Evolutionary conservation across 2,113 vertebrate species (phyloP).

Genomic region (Mastomys coucha): DNA sequence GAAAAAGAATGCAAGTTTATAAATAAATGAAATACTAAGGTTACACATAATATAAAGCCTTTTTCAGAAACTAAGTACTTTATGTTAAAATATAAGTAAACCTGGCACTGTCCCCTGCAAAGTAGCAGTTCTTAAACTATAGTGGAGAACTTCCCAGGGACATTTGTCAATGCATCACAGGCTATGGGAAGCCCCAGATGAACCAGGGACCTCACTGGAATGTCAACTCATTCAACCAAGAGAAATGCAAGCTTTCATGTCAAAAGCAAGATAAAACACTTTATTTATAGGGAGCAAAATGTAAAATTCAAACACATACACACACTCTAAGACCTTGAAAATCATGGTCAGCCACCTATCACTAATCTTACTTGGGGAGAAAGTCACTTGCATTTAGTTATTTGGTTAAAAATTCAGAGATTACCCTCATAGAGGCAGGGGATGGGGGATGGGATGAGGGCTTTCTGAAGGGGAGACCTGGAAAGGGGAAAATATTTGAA

Average conservation of each 20-base stretch:
- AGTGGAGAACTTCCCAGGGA: neutral
- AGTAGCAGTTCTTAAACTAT: neutral
- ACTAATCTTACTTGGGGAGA: neutral
- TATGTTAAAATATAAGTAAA: neutral
- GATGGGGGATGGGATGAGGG: no score
- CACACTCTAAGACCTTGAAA: neutral
- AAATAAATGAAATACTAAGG: slow-evolving; percentile 26
- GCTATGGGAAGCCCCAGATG: neutral
- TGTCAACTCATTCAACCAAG: neutral
- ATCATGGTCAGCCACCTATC: neutral
- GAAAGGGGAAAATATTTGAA: no score
- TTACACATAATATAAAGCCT: neutral
- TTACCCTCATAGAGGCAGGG: no score
- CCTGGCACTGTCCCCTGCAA: neutral
- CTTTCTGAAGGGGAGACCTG: no score
- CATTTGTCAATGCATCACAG: neutral
- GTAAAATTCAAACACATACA: neutral
- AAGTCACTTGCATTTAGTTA: neutral
- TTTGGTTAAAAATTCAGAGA: neutral
- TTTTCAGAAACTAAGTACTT: neutral
- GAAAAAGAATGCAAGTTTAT: slow-evolving; percentile 2
- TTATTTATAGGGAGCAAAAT: neutral
- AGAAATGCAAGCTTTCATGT: neutral
- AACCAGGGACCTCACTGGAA: neutral
- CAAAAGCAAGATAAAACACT: slow-evolving; percentile 13